Evolutionary conservation across 2,888 invertebrate species (phyloP).

Genomic region (Melinaea marsaeus): DNA sequence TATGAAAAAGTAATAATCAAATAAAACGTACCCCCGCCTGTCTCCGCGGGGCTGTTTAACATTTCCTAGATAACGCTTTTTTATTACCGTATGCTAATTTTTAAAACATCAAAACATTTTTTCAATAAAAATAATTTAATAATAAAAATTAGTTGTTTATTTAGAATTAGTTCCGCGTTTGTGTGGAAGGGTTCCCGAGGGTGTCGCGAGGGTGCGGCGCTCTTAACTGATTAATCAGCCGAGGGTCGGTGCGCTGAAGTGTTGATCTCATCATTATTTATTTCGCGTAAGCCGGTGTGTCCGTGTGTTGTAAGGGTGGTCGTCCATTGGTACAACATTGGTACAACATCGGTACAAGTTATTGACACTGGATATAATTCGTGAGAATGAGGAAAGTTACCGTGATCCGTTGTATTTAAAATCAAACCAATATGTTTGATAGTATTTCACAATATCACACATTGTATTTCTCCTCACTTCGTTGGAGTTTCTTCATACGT

Average conservation of each 20-base stretch:
- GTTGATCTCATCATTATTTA: too few relatives aligned
- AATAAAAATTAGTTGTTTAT: neutral
- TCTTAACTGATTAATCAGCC: neutral
- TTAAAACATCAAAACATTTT: neutral
- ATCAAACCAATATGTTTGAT: too few relatives aligned
- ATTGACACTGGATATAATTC: too few relatives aligned
- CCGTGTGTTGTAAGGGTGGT: too few relatives aligned
- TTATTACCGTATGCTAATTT: constrained; percentile 21
- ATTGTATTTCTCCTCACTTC: too few relatives aligned
- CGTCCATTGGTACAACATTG: too few relatives aligned
- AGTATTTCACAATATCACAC: too few relatives aligned
- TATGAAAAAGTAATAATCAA: constrained; percentile 39
- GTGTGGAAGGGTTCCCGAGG: neutral
- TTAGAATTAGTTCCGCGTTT: constrained; percentile 1
- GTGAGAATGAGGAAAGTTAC: too few relatives aligned
- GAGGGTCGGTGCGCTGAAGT: neutral
- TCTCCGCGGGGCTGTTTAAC: constrained; percentile 21
- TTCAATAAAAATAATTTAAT: neutral
- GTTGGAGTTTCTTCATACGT: too few relatives aligned
- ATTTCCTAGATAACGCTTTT: constrained; percentile 23
- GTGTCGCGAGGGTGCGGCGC: neutral
- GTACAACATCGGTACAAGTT: too few relatives aligned
- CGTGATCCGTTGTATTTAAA: too few relatives aligned
- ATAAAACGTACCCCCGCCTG: constrained; percentile 30
- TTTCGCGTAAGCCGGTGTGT: too few relatives aligned